phyloP scores from a whole-genome alignment of 1,140 invertebrate species.

The Camponotus pennsylvanicus region DNA sequence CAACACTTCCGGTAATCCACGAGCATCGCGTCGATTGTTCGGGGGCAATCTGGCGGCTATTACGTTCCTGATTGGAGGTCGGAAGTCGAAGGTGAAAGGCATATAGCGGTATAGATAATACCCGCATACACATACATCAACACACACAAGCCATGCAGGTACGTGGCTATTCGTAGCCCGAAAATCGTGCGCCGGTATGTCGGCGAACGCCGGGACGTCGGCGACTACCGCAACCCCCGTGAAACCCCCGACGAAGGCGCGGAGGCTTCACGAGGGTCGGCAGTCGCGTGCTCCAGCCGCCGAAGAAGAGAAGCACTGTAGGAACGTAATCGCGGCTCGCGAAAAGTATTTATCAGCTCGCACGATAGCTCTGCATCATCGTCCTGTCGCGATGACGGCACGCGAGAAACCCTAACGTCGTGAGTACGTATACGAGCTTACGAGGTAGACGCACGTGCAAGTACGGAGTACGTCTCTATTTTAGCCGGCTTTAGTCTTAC shows the following conservation, averaged over 20 bases:
- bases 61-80: conserved; percentile 63
- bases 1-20: conserved; percentile 10
- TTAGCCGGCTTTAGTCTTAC: background rate
- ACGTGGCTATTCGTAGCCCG: conserved; percentile 2
- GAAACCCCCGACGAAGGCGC: conserved; percentile 34
- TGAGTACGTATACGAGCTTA: conserved; percentile 49
- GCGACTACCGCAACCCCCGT: conserved; percentile 52
- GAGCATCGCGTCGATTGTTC: conserved; percentile 23
- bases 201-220: conserved; percentile 65
- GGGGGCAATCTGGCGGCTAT: background rate
- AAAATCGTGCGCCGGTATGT: conserved; percentile 68
- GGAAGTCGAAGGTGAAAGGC: conserved; percentile 66
- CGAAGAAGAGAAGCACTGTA: conserved; percentile 7
- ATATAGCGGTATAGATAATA: conserved; percentile 55
- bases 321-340: conserved; percentile 68
- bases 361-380: background rate
- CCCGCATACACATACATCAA: conserved; percentile 41
- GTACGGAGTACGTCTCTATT: background rate
- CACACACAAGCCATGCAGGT: background rate
- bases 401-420: conserved; percentile 55
- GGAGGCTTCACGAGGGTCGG: conserved; percentile 68
- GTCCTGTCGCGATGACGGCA: conserved; percentile 25
- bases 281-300: conserved; percentile 79
- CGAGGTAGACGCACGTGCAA: background rate
- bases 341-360: conserved; percentile 40